Evolutionary conservation across 2,888 invertebrate genomes (phyloP).

Genomic region (Eristalis pertinax): DNA sequence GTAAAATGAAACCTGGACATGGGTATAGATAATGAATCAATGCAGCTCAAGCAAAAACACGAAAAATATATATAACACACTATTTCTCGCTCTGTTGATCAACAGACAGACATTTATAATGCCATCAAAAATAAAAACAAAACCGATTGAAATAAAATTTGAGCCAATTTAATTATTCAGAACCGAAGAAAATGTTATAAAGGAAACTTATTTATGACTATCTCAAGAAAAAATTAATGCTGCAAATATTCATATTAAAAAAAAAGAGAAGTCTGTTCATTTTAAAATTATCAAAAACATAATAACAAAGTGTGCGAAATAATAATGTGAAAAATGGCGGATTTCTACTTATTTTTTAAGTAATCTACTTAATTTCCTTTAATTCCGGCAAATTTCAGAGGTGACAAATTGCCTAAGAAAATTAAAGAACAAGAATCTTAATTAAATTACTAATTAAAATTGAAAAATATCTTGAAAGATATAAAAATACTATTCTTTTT

Average conservation of each 20-base stretch:
- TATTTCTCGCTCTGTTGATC: not conserved
- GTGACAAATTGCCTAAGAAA: no score
- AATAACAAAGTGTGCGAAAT: slow-evolving; percentile 25
- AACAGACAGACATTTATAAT: no score
- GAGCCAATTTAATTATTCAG: not conserved
- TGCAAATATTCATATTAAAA: slow-evolving; percentile 26
- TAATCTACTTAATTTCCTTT: no score
- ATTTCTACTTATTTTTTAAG: not conserved
- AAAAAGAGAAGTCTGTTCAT: slow-evolving; percentile 29
- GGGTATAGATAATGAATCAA: slow-evolving; percentile 10
- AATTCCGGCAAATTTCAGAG: no score
- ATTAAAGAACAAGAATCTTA: no score
- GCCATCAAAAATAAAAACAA: no score
- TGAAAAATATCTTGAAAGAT: no score
- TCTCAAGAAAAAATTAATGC: slow-evolving; percentile 23
- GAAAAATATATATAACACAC: slow-evolving; percentile 4
- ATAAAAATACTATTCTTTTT: no score
- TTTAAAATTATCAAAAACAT: slow-evolving; percentile 28
- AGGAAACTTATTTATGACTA: slow-evolving; percentile 10
- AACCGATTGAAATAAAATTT: no score
- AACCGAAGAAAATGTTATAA: slow-evolving; percentile 6
- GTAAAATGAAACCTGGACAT: slow-evolving; percentile 31
- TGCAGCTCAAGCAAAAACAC: slow-evolving; percentile 23
- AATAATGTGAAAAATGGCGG: slow-evolving; percentile 17
- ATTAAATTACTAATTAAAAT: not conserved